Conservation (phyloP, 2,888 invertebrate genomes). For the Colletes collaris region DNA sequence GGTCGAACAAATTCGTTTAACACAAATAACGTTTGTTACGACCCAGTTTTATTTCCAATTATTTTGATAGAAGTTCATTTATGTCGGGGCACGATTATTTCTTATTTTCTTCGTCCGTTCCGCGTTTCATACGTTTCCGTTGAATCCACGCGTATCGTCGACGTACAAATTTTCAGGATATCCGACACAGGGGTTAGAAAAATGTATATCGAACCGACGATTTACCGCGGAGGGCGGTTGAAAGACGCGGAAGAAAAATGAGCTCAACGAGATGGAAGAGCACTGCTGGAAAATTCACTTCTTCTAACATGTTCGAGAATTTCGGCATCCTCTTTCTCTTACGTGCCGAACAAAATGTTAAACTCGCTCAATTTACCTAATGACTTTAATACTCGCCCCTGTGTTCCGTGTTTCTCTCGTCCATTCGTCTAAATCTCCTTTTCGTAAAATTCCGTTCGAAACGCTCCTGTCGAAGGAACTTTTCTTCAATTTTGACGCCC, state of each 20-base stretch:
- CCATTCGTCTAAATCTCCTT: background rate
- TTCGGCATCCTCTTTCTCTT: background rate
- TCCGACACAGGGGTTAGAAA: background rate
- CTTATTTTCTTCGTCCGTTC: too few relatives aligned
- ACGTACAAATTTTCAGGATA: conserved; percentile 4
- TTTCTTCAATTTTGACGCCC: conserved; percentile 1
- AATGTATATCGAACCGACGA: conserved; percentile 37
- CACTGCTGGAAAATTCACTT: conserved; percentile 41
- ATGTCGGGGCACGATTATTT: too few relatives aligned
- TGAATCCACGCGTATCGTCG: background rate
- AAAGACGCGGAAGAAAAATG: conserved; percentile 46
- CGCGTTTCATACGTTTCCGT: background rate
- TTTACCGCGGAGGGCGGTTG: conserved; percentile 17
- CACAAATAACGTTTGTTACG: too few relatives aligned
- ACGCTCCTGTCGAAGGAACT: background rate
- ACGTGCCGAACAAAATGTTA: conserved; percentile 5
- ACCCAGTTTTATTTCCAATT: too few relatives aligned
- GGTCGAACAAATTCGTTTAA: too few relatives aligned
- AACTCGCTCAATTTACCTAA: conserved; percentile 26
- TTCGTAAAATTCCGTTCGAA: background rate
- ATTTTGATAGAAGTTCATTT: too few relatives aligned
- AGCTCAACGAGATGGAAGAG: conserved; percentile 46
- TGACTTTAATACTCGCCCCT: conserved; percentile 3
- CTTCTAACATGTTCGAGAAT: conserved; percentile 3
- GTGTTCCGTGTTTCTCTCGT: background rate